Base-by-base conservation (phyloP, 1,140 invertebrate genomes). In the Zaprionus vittiger region DNA sequence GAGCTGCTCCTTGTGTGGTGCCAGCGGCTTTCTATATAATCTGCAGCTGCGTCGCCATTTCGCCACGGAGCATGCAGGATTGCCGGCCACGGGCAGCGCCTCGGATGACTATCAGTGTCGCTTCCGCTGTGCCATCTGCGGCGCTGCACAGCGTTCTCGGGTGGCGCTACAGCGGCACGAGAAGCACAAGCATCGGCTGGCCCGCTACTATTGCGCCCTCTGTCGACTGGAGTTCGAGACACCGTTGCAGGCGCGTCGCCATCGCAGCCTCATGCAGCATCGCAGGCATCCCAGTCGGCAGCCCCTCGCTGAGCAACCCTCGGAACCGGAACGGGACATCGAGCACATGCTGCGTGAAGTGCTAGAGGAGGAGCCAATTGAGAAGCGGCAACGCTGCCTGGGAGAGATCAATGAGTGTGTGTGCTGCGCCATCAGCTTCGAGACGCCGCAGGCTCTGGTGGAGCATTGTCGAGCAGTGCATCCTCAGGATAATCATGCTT, bases 151-250 rank as follows among this genome's bases (percentile, higher is more conserved):
- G 37, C 93, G 94, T 11, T 95, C 95, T 0, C 93, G 94, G 0
- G 82, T 96, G 9, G 94, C 95, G 1, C 91, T 96, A 37, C 96
- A 96, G 63, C 94, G 95, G 5, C 96, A 97, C 84, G 93, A 94
- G 54, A 94, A 94, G 66, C 93, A 92, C 4, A 93, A 93, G 22
- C 94, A 95, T 74, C 93, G 94, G 6, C 87, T 94, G n/a, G 93
- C 93, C 20, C 92, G 93, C 38, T 96, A 95, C 79, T 95, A 95
- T 71, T 97, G 96, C 81, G 94, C 95, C 0, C 94, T 95, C 11
- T 97, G 96, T 79, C 93, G 93, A 1, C 73, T 95, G 70, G 94
- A 94, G 12, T 97, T 97, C 77, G 85, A 93, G 2, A 94, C 94
- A 0, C 91, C 94, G 0, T 81, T 92, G 12, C 95, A 96, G 83